Evolutionary conservation across 2,888 invertebrate genomes (phyloP), one percentile per base, ranked within the genome.

Genomic region (Ectemnius continuus): DNA sequence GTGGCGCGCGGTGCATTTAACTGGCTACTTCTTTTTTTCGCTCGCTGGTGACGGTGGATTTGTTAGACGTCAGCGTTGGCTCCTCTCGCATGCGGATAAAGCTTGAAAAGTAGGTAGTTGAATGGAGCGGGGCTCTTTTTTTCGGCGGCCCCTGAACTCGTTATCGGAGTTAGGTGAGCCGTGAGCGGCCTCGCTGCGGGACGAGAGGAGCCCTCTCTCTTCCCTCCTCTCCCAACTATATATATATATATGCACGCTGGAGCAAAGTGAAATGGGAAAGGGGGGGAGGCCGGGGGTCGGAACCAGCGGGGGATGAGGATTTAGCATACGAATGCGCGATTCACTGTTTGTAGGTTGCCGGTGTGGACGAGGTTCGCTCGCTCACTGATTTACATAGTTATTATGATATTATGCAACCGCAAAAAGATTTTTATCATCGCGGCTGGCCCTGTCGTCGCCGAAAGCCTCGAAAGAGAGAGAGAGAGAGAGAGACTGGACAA

Each of bases 331-430:
- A 87, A 87, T 87, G 81, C 82, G 78, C 84, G 85, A 84, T 85
- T 83, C 84, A 85, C 84, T 83, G 84, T 85, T 85, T 84, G 85
- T 76, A 77, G 82, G 76, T 75, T 78, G 81, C 79, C 76, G 79
- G 81, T 36, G 79, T 75, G 58, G 61, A 66, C 70, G 70, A 14
- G 80, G 80, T 75, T 78, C 82, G 79, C 76, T 48, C 59, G 66
- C 70, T 69, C 76, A 36, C 82, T 84, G 85, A 88, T 88, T 88
- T 88, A 88, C 88, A 88, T 88, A 88, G 87, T 88, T 88, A 88
- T 88, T 87, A 86, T 87, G 84, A 85, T 88, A 88, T 88, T 88
- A 88, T 88, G 83, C 88, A 81, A 78, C 83, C 81, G 82, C 82
- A 79, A 86, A 87, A 87, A 86, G 83, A 87, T 87, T 87, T 84